Conservation (phyloP, 2,113 vertebrate species). For the Athene noctua region DNA sequence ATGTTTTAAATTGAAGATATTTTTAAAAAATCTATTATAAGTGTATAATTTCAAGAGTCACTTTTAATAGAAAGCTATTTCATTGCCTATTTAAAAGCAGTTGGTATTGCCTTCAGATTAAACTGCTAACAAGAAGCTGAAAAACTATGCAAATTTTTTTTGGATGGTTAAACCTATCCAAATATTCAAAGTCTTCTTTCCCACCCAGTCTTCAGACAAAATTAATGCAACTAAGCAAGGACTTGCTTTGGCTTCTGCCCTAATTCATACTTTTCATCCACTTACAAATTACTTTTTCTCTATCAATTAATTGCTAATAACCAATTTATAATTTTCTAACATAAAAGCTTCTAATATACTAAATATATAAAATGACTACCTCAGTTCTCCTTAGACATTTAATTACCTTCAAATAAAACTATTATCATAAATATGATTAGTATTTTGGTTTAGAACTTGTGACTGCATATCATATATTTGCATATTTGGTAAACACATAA, state of each 20-base stretch:
- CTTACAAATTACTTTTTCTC: not conserved
- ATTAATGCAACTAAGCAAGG: not conserved
- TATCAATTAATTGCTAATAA: slow-evolving; percentile 2
- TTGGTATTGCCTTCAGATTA: not conserved
- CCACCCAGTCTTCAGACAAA: not conserved
- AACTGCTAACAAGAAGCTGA: not conserved
- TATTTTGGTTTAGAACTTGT: not conserved
- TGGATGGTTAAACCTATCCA: not conserved
- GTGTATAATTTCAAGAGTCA: not conserved
- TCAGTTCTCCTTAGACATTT: not conserved
- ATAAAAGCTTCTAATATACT: not conserved
- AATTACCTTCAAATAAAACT: slow-evolving; percentile 8
- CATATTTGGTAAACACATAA: not conserved
- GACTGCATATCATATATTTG: not conserved
- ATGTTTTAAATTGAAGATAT: not conserved
- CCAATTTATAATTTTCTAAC: not conserved
- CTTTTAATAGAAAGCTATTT: not conserved
- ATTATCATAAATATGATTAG: not conserved
- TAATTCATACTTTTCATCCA: not conserved
- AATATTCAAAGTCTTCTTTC: not conserved
- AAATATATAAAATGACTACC: not conserved
- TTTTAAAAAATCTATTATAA: not conserved
- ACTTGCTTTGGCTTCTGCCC: not conserved
- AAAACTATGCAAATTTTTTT: not conserved
- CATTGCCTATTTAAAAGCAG: not conserved